Percentiles rank a stretch among this genome's conserved stretches.
Evolutionary conservation across 30 jellyfish, hydroid and myxozoan species (phyloP).

Genomic region (Hydractinia echinata): DNA sequence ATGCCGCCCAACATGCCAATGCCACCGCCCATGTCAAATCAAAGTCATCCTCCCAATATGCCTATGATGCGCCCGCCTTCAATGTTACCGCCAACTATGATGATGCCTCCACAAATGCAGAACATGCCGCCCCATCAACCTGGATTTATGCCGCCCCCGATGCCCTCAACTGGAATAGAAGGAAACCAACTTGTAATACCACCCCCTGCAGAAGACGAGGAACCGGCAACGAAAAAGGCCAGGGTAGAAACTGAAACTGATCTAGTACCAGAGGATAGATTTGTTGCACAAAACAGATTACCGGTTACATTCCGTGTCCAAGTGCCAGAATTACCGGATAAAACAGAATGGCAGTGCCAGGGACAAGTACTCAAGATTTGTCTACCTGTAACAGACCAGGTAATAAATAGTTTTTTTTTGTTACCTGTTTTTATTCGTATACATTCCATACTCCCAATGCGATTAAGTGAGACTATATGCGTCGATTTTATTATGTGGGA

Average conservation of each 20-base stretch:
- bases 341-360: slow-evolving; percentile 90
- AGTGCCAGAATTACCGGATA: slow-evolving; percentile 91
- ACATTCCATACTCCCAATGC: no score
- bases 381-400: slow-evolving; percentile 79
- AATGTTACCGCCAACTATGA: slow-evolving; percentile 69
- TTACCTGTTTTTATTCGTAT: neutral
- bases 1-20: slow-evolving; percentile 11
- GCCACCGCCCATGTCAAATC: neutral
- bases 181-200: slow-evolving; percentile 12
- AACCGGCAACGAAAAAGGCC: slow-evolving; percentile 68
- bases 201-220: slow-evolving; percentile 55
- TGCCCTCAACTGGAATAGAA: slow-evolving; percentile 13
- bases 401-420: slow-evolving; percentile 1
- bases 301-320: slow-evolving; percentile 82
- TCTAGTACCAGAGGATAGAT: slow-evolving; percentile 67
- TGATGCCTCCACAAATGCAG: slow-evolving; percentile 65
- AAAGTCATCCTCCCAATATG: slow-evolving; percentile 33
- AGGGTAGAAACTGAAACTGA: slow-evolving; percentile 58
- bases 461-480: no score
- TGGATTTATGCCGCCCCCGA: slow-evolving; percentile 80
- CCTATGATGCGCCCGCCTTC: slow-evolving; percentile 52
- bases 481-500: no score
- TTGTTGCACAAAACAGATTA: slow-evolving; percentile 64
- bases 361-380: slow-evolving; percentile 70
- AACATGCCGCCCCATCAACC: slow-evolving; percentile 74